Percentiles rank a stretch among this genome's conserved stretches.
These are phyloP conservation scores for Ailurus styani DNA, from an alignment of 2,113 vertebrate species.

Conservation along the genomic window DNA sequence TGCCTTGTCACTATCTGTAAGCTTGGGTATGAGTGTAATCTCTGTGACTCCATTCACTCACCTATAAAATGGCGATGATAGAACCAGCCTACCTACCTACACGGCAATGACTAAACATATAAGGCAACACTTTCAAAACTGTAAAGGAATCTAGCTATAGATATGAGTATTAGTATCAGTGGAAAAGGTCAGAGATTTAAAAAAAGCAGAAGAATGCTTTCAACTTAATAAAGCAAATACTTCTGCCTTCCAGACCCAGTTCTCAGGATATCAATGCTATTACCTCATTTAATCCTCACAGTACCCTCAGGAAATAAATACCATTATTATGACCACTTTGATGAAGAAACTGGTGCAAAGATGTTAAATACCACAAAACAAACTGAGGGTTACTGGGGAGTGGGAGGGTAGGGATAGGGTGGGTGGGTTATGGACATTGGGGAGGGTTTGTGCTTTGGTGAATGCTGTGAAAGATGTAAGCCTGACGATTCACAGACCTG, in stretches of 20 bases:
- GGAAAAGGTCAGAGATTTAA: neutral
- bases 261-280: neutral
- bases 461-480: too few species aligned
- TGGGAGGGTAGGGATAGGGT: too few species aligned
- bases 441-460: too few species aligned
- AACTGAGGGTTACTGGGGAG: too few species aligned
- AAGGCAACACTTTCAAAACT: neutral
- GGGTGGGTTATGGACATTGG: too few species aligned
- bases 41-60: neutral
- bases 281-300: neutral
- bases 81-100: neutral
- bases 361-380: neutral
- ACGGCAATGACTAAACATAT: neutral
- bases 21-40: neutral
- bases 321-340: neutral
- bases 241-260: neutral
- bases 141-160: neutral
- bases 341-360: neutral
- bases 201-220: neutral
- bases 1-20: neutral
- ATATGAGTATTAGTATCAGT: neutral
- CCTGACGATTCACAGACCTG: too few species aligned
- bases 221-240: neutral
- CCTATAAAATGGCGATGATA: neutral
- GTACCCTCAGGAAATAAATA: neutral